These are phyloP conservation scores for Xenentodon cancila DNA, from an alignment of 2,797 vertebrate genomes.

Conservation along the genomic window DNA sequence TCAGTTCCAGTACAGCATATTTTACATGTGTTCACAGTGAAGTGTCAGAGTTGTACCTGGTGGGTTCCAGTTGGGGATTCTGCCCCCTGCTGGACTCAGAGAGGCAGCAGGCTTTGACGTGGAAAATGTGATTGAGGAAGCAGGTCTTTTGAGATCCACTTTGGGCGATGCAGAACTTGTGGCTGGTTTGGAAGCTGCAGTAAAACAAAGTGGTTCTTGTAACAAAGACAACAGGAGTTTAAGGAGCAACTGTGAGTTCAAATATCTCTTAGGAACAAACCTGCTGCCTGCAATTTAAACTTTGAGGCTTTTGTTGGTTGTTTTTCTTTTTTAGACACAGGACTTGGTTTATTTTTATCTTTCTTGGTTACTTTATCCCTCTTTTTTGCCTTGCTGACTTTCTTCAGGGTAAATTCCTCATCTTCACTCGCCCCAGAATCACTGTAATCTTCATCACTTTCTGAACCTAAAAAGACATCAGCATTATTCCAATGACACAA, in stretches of 20 bases:
- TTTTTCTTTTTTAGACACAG: conserved; percentile 70
- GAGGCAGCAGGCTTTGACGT: conserved; percentile 60
- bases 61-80: conserved; percentile 88
- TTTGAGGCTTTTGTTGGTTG: conserved; percentile 59
- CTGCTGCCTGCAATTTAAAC: conserved; percentile 59
- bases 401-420: conserved; percentile 82
- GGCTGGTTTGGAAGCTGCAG: conserved; percentile 50
- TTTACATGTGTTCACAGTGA: not conserved
- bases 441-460: conserved; percentile 82
- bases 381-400: conserved; percentile 75
- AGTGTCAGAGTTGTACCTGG: conserved; percentile 80
- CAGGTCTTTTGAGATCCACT: conserved; percentile 41
- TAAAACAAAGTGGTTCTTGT: conserved; percentile 5
- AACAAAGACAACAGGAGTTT: not conserved
- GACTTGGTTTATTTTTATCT: conserved; percentile 56
- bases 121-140: conserved; percentile 52
- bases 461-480: conserved; percentile 64
- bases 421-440: conserved; percentile 81
- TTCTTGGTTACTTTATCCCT: conserved; percentile 73
- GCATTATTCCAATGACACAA: not conserved
- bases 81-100: conserved; percentile 79
- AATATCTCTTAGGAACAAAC: conserved; percentile 56
- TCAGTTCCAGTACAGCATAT: not conserved
- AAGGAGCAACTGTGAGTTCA: not conserved
- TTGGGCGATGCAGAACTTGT: conserved; percentile 53